Percentiles rank a stretch among this genome's conserved stretches.
Conservation (phyloP, 2,888 invertebrate genomes). For the Drosophila anceps region DNA sequence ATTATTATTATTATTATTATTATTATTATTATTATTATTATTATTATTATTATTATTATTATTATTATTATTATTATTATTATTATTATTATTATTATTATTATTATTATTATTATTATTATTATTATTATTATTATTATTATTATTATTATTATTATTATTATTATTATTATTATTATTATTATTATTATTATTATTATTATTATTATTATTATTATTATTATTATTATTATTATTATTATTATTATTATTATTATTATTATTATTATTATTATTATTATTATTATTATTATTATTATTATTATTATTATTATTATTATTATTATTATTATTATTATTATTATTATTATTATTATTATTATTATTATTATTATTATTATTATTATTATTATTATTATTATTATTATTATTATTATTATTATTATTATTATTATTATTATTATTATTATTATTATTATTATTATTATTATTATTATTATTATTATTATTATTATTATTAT, state of each 20-base stretch:
- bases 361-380: conserved; percentile 1
- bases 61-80: conserved; percentile 1
- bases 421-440: conserved; percentile 1
- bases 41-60: conserved; percentile 6
- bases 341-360: conserved; percentile 6
- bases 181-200: conserved; percentile 1
- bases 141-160: conserved; percentile 2
- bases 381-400: conserved; percentile 2
- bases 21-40: conserved; percentile 2
- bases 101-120: conserved; percentile 6
- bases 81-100: conserved; percentile 2
- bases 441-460: conserved; percentile 2
- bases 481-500: conserved; percentile 1
- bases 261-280: conserved; percentile 2
- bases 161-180: conserved; percentile 6
- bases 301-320: conserved; percentile 1
- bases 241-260: conserved; percentile 1
- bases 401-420: conserved; percentile 6
- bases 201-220: conserved; percentile 2
- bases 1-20: conserved; percentile 1
- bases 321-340: conserved; percentile 2
- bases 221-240: conserved; percentile 6
- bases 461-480: conserved; percentile 6
- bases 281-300: conserved; percentile 6
- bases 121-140: conserved; percentile 1